Evolutionary conservation across 2,888 invertebrate species (phyloP).

Genomic region (Cylloceria caligata): DNA sequence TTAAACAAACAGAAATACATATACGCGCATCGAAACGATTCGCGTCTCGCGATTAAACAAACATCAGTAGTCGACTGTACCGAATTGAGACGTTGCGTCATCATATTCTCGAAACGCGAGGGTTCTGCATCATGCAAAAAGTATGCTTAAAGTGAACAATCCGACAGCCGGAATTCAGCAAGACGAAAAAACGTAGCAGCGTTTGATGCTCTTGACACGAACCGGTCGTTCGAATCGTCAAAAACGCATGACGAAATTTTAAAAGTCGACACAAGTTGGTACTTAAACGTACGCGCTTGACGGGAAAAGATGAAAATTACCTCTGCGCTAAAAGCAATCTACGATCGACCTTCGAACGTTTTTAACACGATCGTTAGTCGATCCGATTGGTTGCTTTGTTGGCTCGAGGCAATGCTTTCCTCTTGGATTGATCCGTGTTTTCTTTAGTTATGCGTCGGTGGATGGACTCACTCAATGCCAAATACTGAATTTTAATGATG

Average conservation of each 20-base stretch:
- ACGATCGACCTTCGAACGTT: conserved; percentile 74
- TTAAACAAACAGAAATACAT: conserved; percentile 43
- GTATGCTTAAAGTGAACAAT: background rate
- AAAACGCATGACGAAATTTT: background rate
- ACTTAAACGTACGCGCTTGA: background rate
- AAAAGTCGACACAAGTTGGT: background rate
- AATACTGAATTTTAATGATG: conserved; percentile 65
- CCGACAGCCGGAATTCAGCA: background rate
- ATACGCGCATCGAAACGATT: conserved; percentile 19
- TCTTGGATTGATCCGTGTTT: conserved; percentile 33
- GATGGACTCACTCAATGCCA: conserved; percentile 70
- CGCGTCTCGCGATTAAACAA: conserved; percentile 46
- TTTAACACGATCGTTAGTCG: conserved; percentile 74
- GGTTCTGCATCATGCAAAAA: background rate
- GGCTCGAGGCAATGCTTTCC: conserved; percentile 34
- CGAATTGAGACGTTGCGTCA: conserved; percentile 24
- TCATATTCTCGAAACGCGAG: background rate
- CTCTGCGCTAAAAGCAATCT: conserved; percentile 30
- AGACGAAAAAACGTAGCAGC: background rate
- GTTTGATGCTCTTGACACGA: background rate
- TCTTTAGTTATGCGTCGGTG: conserved; percentile 61
- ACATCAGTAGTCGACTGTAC: conserved; percentile 18
- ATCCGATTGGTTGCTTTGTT: conserved; percentile 69
- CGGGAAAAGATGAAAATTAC: conserved; percentile 33
- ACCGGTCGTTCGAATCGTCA: background rate